These are phyloP conservation scores for Papilio polytes DNA, from an alignment of 1,140 invertebrate genomes.

Conservation along the genomic window DNA sequence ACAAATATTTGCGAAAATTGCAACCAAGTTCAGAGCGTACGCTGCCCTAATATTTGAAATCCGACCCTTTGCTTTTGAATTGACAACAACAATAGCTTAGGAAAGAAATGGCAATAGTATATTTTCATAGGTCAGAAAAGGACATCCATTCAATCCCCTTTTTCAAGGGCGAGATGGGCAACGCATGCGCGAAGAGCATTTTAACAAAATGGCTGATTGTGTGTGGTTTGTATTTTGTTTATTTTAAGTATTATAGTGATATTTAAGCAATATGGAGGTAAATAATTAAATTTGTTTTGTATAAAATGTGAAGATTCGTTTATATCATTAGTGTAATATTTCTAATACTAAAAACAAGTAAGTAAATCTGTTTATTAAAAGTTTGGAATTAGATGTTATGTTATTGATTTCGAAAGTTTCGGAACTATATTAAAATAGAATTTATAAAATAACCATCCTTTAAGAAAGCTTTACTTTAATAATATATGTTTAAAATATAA, in stretches of 20 bases:
- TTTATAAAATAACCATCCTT: too few species aligned
- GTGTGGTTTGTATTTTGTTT: slow-evolving; percentile 59
- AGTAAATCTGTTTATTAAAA: too few species aligned
- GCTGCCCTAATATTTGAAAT: slow-evolving; percentile 55
- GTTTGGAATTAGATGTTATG: too few species aligned
- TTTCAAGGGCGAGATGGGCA: slow-evolving; percentile 51
- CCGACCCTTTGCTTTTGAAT: slow-evolving; percentile 63
- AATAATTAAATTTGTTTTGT: background rate
- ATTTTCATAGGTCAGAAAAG: slow-evolving; percentile 41
- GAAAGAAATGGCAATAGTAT: slow-evolving; percentile 38
- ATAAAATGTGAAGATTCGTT: background rate
- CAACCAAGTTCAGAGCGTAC: slow-evolving; percentile 61
- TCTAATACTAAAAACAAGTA: too few species aligned
- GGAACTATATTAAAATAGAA: too few species aligned
- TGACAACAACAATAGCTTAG: slow-evolving; percentile 55
- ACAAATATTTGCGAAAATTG: slow-evolving; percentile 34
- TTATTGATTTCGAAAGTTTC: too few species aligned
- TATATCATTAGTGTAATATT: too few species aligned
- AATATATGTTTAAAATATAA: too few species aligned
- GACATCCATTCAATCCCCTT: slow-evolving; percentile 61
- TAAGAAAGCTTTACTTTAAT: too few species aligned
- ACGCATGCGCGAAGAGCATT: slow-evolving; percentile 70
- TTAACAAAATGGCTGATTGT: slow-evolving; percentile 73
- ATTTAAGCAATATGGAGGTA: slow-evolving; percentile 2
- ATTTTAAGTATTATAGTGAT: slow-evolving; percentile 43